Evolutionary conservation across 2,888 invertebrate species (phyloP).

Genomic region (Dermolepida albohirtum): DNA sequence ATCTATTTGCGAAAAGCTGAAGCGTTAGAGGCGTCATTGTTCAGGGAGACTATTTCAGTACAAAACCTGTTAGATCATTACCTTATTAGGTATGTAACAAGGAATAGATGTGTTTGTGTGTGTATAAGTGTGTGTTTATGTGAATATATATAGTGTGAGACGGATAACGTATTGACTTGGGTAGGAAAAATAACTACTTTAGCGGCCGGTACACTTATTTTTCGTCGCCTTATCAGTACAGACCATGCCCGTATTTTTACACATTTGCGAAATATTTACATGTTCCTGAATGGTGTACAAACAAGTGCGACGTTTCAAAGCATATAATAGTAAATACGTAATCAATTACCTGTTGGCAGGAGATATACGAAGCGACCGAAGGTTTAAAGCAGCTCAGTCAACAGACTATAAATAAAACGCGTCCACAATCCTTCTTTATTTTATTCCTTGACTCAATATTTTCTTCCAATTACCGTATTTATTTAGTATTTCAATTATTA

Average conservation of each 20-base stretch:
- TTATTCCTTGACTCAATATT: too few species aligned
- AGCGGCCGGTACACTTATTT: conserved; percentile 15
- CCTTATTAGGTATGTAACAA: conserved; percentile 9
- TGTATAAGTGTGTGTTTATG: too few species aligned
- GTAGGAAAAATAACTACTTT: conserved; percentile 26
- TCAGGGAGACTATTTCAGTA: conserved; percentile 5
- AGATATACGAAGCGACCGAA: conserved; percentile 17
- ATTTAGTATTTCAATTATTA: too few species aligned
- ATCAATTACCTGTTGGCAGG: conserved; percentile 31
- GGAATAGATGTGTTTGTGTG: too few species aligned
- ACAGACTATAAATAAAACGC: too few species aligned
- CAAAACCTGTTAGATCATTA: conserved; percentile 18
- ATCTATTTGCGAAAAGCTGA: conserved; percentile 10
- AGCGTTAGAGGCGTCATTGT: conserved; percentile 20
- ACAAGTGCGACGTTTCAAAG: conserved; percentile 25
- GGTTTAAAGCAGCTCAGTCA: neutral
- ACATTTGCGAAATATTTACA: conserved; percentile 27
- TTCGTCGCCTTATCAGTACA: conserved; percentile 31
- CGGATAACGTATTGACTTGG: conserved; percentile 30
- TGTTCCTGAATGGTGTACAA: conserved; percentile 32
- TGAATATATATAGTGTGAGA: conserved; percentile 7
- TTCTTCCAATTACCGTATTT: too few species aligned
- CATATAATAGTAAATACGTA: conserved; percentile 29
- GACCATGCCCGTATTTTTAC: conserved; percentile 25
- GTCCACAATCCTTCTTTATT: too few species aligned